Percentiles rank a stretch among this genome's conserved stretches.
These are phyloP conservation scores for Thunnus maccoyii DNA, from an alignment of 2,113 vertebrate species.

Conservation along the genomic window DNA sequence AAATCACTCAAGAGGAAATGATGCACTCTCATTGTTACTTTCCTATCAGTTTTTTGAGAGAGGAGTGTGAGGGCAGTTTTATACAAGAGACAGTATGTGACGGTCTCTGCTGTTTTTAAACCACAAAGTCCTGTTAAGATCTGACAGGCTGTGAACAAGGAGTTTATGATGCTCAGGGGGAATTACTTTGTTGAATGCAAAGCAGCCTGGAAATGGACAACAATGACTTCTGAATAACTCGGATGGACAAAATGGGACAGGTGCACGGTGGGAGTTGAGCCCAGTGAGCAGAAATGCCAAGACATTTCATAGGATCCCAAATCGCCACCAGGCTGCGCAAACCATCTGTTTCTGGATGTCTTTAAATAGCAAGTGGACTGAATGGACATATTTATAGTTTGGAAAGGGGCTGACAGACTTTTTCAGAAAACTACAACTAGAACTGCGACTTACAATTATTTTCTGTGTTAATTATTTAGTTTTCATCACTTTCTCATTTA, in stretches of 20 bases:
- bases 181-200: slow-evolving; percentile 21
- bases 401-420: slow-evolving; percentile 22
- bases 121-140: slow-evolving; percentile 21
- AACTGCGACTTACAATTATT: background rate
- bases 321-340: slow-evolving; percentile 49
- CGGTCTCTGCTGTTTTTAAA: slow-evolving; percentile 21
- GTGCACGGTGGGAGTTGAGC: slow-evolving; percentile 68
- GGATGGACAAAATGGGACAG: slow-evolving; percentile 55
- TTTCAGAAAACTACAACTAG: background rate
- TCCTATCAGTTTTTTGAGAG: slow-evolving; percentile 21
- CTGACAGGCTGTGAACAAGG: slow-evolving; percentile 9
- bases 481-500: background rate
- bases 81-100: slow-evolving; percentile 20
- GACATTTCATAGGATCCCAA: slow-evolving; percentile 60
- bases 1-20: slow-evolving; percentile 37
- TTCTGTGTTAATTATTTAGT: background rate
- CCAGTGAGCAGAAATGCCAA: slow-evolving; percentile 69
- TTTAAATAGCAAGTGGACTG: slow-evolving; percentile 67
- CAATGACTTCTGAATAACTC: slow-evolving; percentile 36
- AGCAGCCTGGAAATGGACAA: slow-evolving; percentile 38
- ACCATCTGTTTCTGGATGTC: slow-evolving; percentile 74
- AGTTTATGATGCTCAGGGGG: background rate
- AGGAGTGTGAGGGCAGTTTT: slow-evolving; percentile 18
- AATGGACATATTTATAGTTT: slow-evolving; percentile 72
- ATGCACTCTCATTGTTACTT: slow-evolving; percentile 31